Evolutionary conservation across 2,888 invertebrate genomes (phyloP).

Genomic region (Cyrtodaria siliqua): DNA sequence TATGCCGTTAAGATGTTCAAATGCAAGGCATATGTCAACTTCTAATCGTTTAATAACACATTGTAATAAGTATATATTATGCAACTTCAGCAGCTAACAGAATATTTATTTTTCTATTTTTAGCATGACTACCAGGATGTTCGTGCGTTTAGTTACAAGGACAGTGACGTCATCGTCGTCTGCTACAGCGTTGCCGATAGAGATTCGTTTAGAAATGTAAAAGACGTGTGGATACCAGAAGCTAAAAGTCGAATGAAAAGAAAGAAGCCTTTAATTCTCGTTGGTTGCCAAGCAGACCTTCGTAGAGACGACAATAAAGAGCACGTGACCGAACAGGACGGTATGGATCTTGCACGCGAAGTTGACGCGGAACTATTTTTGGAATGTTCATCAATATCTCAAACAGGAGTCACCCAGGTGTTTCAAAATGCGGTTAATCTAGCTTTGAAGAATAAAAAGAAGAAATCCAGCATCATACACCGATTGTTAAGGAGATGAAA

Average conservation of each 20-base stretch:
- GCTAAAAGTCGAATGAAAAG: conserved; percentile 67
- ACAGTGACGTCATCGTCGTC: conserved; percentile 73
- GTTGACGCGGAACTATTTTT: conserved; percentile 72
- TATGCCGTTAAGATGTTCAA: too few species aligned
- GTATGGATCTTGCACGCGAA: conserved; percentile 63
- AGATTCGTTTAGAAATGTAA: conserved; percentile 69
- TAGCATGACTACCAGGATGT: conserved; percentile 74
- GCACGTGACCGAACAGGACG: conserved; percentile 62
- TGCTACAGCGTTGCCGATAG: conserved; percentile 74
- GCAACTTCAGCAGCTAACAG: too few species aligned
- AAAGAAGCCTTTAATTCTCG: conserved; percentile 68
- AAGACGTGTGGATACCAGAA: conserved; percentile 74
- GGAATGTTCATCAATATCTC: conserved; percentile 70
- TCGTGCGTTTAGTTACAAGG: conserved; percentile 73
- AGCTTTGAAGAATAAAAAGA: conserved; percentile 67
- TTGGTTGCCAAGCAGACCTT: conserved; percentile 74
- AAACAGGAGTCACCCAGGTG: conserved; percentile 67
- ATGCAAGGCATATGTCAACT: too few species aligned
- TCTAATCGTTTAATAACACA: too few species aligned
- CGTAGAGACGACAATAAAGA: conserved; percentile 27
- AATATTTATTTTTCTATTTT: conserved; percentile 26
- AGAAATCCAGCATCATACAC: conserved; percentile 63
- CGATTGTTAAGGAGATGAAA: conserved; percentile 59
- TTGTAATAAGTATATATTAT: too few species aligned
- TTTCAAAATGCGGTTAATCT: conserved; percentile 71